A percentile compares a stretch with the other conserved stretches of the same genome.
These are phyloP conservation scores for Chalcosyrphus nemorum DNA, from an alignment of 2,888 invertebrate species.

Conservation along the genomic window DNA sequence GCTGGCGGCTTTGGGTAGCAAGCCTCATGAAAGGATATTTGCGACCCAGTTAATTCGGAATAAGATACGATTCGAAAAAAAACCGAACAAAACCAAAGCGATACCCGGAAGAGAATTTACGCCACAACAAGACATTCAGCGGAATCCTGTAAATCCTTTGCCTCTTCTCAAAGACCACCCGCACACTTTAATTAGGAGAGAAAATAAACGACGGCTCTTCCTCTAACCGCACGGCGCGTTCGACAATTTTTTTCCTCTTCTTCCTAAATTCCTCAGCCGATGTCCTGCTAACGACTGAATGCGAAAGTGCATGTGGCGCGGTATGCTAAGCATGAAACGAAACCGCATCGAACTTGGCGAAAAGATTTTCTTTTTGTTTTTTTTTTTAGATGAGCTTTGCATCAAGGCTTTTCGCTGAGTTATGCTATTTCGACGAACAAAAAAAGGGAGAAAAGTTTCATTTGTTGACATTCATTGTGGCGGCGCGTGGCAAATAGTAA, in stretches of 20 bases:
- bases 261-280: slow-evolving; percentile 65
- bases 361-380: no score
- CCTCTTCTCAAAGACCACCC: not conserved
- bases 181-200: slow-evolving; percentile 20
- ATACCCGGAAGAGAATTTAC: slow-evolving; percentile 35
- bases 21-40: slow-evolving; percentile 5
- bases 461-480: slow-evolving; percentile 68
- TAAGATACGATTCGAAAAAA: slow-evolving; percentile 34
- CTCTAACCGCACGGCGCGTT: slow-evolving; percentile 25
- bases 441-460: no score
- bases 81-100: not conserved
- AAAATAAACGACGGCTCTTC: no score
- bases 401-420: slow-evolving; percentile 47
- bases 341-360: slow-evolving; percentile 69
- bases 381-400: slow-evolving; percentile 31
- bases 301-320: slow-evolving; percentile 60
- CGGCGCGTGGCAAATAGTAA: slow-evolving; percentile 40
- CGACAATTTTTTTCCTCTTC: not conserved
- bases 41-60: slow-evolving; percentile 61
- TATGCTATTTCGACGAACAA: slow-evolving; percentile 17
- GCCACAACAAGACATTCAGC: slow-evolving; percentile 45
- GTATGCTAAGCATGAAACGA: slow-evolving; percentile 34
- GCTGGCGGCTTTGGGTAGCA: slow-evolving; percentile 4
- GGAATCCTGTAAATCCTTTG: not conserved
- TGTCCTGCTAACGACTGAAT: slow-evolving; percentile 80